phyloP scores from a whole-genome alignment of 1,140 invertebrate species.

The Drosophila albomicans region DNA sequence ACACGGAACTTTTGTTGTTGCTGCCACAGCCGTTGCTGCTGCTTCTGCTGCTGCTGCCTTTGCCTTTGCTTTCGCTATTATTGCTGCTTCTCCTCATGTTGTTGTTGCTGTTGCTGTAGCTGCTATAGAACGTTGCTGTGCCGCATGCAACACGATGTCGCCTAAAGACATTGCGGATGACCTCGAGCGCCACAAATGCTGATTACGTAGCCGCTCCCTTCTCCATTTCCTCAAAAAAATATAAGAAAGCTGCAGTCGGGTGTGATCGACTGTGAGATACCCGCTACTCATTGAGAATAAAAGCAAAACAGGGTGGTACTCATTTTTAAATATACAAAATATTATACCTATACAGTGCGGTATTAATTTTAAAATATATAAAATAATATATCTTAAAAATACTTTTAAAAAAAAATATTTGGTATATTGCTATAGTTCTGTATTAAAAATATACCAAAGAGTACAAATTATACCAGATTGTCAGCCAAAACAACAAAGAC shows the following conservation, averaged over 20 bases:
- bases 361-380: too few relatives aligned
- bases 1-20: slow-evolving; percentile 68
- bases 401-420: too few relatives aligned
- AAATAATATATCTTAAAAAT: too few relatives aligned
- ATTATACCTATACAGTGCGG: too few relatives aligned
- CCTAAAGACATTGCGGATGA: slow-evolving; percentile 76
- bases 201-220: slow-evolving; percentile 73
- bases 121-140: slow-evolving; percentile 54
- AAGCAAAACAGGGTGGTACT: too few relatives aligned
- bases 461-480: too few relatives aligned
- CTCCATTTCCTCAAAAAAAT: slow-evolving; percentile 45
- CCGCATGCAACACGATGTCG: slow-evolving; percentile 71
- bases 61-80: slow-evolving; percentile 39
- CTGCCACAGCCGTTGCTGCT: slow-evolving; percentile 9
- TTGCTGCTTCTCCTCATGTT: slow-evolving; percentile 33
- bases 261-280: too few relatives aligned
- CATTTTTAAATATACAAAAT: too few relatives aligned
- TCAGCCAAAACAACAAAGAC: too few relatives aligned
- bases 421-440: too few relatives aligned
- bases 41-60: slow-evolving; percentile 28
- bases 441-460: too few relatives aligned
- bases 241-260: neutral
- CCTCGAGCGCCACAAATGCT: slow-evolving; percentile 82
- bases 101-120: slow-evolving; percentile 33
- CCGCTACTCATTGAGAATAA: too few relatives aligned